phyloP scores from a whole-genome alignment of 2,113 vertebrate species.

The Cheilinus undulatus region DNA sequence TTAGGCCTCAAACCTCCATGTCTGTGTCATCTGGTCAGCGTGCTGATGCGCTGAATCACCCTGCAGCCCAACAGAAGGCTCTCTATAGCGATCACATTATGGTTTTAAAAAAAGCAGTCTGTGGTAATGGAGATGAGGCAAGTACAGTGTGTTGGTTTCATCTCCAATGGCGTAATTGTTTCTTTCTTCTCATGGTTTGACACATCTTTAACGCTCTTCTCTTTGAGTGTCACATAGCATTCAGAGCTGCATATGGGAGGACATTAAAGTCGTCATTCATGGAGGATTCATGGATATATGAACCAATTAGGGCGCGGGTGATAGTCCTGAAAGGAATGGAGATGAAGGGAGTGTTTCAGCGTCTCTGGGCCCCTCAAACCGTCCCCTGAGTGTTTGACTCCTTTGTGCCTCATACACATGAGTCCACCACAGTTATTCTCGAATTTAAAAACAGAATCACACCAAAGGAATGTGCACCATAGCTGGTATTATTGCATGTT shows the following conservation, averaged over 20 bases:
- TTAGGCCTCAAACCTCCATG: slow-evolving; percentile 43
- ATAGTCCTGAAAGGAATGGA: slow-evolving; percentile 71
- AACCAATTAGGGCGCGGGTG: slow-evolving; percentile 58
- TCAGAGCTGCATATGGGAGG: slow-evolving; percentile 34
- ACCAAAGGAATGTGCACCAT: slow-evolving; percentile 52
- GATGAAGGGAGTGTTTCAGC: slow-evolving; percentile 43
- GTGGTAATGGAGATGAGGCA: slow-evolving; percentile 39
- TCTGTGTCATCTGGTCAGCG: slow-evolving; percentile 48
- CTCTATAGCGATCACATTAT: slow-evolving; percentile 35
- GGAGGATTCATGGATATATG: slow-evolving; percentile 31
- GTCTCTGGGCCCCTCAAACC: slow-evolving; percentile 58
- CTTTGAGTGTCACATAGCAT: slow-evolving; percentile 40
- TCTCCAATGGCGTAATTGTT: slow-evolving; percentile 53
- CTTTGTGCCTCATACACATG: slow-evolving; percentile 67
- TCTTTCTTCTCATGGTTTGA: slow-evolving; percentile 42
- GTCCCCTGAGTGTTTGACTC: slow-evolving; percentile 45
- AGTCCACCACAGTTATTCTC: slow-evolving; percentile 44
- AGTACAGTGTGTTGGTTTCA: slow-evolving; percentile 48
- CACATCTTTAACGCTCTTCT: slow-evolving; percentile 44
- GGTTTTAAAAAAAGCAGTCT: slow-evolving; percentile 3
- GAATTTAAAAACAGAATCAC: slow-evolving; percentile 54
- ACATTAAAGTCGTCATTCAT: slow-evolving; percentile 45
- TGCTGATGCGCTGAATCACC: slow-evolving; percentile 63
- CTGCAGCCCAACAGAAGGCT: slow-evolving; percentile 43
- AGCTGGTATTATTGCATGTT: slow-evolving; percentile 45